These are phyloP conservation scores for Nycticebus coucang DNA, from an alignment of 2,113 vertebrate species.

Conservation along the genomic window DNA sequence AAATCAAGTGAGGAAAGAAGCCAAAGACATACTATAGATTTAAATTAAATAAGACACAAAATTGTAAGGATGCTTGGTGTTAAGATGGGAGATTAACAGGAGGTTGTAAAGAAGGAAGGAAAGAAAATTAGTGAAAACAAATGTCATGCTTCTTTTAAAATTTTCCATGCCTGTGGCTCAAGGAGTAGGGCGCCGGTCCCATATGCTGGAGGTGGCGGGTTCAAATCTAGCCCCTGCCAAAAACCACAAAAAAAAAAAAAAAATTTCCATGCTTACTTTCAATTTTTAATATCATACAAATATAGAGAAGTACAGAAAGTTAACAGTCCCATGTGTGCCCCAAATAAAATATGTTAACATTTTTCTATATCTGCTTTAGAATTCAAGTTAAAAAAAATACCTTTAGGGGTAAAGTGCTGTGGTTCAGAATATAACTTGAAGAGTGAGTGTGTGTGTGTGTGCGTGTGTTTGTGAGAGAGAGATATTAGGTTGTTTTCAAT, in stretches of 20 bases:
- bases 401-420: not conserved
- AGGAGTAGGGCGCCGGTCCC: too few species aligned
- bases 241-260: too few species aligned
- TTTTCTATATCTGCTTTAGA: not conserved
- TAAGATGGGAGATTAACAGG: not conserved
- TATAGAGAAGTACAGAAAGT: not conserved
- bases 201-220: too few species aligned
- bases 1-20: not conserved
- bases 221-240: too few species aligned
- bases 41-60: not conserved
- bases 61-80: not conserved
- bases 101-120: not conserved
- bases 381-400: not conserved
- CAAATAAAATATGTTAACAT: constrained; percentile 21
- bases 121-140: not conserved
- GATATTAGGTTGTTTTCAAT: not conserved
- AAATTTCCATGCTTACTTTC: not conserved
- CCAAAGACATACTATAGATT: not conserved
- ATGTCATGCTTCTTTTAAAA: not conserved
- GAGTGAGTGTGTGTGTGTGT: too few species aligned
- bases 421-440: not conserved
- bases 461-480: not conserved
- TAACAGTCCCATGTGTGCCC: not conserved
- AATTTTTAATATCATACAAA: constrained; percentile 11
- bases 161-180: too few species aligned